Evolutionary conservation across 1,140 invertebrate genomes (phyloP).

Genomic region (Caenorhabditis briggsae): DNA sequence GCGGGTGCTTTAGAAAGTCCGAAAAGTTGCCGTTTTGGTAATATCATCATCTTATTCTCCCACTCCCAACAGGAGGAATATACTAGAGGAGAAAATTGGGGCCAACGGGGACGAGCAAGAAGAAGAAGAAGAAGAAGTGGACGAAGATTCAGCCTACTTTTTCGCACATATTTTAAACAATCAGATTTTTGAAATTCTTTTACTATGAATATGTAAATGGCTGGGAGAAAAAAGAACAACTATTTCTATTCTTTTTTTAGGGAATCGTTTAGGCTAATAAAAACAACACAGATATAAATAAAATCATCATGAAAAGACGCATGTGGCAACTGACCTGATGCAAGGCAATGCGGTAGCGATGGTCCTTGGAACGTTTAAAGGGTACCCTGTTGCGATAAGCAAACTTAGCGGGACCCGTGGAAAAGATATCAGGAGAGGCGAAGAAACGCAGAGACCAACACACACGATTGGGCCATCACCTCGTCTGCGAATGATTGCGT

Average conservation of each 20-base stretch:
- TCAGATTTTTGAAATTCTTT: not conserved
- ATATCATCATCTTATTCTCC: conserved; percentile 43
- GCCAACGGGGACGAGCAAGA: not conserved
- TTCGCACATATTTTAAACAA: conserved; percentile 41
- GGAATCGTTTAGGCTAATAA: not conserved
- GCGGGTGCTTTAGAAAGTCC: conserved; percentile 29
- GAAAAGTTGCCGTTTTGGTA: conserved; percentile 52
- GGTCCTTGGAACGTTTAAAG: not conserved
- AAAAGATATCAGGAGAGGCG: not conserved
- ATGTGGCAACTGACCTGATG: conserved; percentile 37
- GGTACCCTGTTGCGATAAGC: conserved; percentile 36
- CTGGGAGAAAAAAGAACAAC: not conserved
- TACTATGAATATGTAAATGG: not conserved
- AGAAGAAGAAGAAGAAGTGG: conserved; percentile 1
- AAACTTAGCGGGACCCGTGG: conserved; percentile 6
- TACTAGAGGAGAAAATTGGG: not conserved
- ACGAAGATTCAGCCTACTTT: not conserved
- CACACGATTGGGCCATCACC: conserved; percentile 46
- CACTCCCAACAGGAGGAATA: not conserved
- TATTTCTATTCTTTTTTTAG: not conserved
- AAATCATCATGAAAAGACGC: conserved; percentile 21
- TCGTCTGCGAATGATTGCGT: conserved; percentile 49
- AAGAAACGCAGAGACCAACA: conserved; percentile 27
- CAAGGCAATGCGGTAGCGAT: conserved; percentile 38
- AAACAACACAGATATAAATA: not conserved